Evolutionary conservation across 2,888 invertebrate species (phyloP).

Genomic region (Adelognathus sp.): DNA sequence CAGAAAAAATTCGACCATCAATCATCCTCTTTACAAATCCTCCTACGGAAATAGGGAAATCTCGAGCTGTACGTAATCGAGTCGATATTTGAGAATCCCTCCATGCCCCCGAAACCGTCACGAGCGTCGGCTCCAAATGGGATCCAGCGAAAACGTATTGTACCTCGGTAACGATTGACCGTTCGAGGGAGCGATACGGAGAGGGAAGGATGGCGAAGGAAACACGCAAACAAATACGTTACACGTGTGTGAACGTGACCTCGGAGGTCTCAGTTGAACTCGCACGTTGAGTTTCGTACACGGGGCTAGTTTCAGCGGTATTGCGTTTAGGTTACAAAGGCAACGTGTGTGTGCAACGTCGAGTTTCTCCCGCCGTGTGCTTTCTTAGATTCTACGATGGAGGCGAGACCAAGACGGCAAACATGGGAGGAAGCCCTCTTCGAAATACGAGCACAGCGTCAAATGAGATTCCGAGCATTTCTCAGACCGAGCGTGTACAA

Average conservation of each 20-base stretch:
- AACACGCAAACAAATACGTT: background rate
- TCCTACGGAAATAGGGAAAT: too few relatives aligned
- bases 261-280: background rate
- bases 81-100: background rate
- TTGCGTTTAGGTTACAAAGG: constrained; percentile 11
- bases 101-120: background rate
- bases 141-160: constrained; percentile 36
- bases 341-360: background rate
- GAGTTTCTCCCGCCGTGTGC: background rate
- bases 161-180: constrained; percentile 66
- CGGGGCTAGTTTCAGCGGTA: constrained; percentile 31
- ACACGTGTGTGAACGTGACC: background rate
- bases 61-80: background rate
- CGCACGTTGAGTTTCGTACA: constrained; percentile 20
- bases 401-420: constrained; percentile 32
- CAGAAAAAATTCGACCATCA: too few relatives aligned
- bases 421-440: constrained; percentile 58
- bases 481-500: constrained; percentile 58
- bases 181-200: constrained; percentile 62
- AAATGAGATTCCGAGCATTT: constrained; percentile 68
- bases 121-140: background rate
- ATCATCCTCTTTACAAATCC: too few relatives aligned
- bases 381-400: background rate
- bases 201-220: constrained; percentile 29
- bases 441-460: constrained; percentile 66